Evolutionary conservation across 2,888 invertebrate species (phyloP).

Genomic region (Plagodis pulveraria): DNA sequence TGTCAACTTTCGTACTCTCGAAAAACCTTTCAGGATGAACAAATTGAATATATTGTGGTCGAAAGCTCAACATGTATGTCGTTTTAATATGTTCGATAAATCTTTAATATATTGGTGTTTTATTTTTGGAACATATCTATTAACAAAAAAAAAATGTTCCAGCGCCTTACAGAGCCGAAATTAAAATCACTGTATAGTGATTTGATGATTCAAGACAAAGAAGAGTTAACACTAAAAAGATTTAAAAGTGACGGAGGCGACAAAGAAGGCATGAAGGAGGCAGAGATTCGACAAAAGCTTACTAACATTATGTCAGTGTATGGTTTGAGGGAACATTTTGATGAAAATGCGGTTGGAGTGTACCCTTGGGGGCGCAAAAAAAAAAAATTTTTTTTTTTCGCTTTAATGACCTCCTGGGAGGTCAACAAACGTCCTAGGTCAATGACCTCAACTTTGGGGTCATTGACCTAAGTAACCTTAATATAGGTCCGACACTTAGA

Average conservation of each 20-base stretch:
- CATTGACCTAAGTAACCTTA: no score
- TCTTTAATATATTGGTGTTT: no score
- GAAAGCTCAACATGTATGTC: constrained; percentile 93
- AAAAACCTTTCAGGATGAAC: constrained; percentile 95
- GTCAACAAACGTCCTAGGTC: no score
- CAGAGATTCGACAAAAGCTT: constrained; percentile 91
- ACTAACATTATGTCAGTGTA: constrained; percentile 93
- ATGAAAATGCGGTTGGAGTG: no score
- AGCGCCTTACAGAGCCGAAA: constrained; percentile 93
- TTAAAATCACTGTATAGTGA: constrained; percentile 94
- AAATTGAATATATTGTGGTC: constrained; percentile 95
- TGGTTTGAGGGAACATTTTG: constrained; percentile 92
- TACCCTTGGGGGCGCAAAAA: no score
- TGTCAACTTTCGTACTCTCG: constrained; percentile 88
- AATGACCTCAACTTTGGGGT: no score
- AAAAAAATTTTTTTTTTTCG: no score
- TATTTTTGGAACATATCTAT: no score
- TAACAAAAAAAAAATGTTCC: constrained; percentile 33
- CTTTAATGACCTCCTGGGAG: no score
- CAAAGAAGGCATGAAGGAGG: constrained; percentile 93
- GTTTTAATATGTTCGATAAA: no score
- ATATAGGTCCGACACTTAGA: no score
- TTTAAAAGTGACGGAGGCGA: constrained; percentile 93
- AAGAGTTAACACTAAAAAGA: constrained; percentile 94
- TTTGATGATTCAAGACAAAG: constrained; percentile 96